A percentile compares a stretch with the other conserved stretches of the same genome.
Evolutionary conservation across 2,888 invertebrate species (phyloP).

Genomic region (Lepidochrysops patricia): DNA sequence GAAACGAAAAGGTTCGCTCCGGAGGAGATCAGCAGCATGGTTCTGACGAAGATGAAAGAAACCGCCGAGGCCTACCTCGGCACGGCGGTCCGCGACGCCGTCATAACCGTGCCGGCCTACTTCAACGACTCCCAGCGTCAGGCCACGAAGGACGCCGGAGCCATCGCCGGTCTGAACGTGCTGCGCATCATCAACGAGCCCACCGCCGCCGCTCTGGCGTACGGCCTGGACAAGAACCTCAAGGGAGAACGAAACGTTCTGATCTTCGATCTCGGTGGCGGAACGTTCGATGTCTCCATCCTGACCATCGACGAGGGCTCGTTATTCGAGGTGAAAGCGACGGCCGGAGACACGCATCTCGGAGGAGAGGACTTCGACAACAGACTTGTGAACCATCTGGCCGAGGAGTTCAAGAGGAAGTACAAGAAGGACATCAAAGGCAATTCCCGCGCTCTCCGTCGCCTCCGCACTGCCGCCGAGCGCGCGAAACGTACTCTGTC

Average conservation of each 20-base stretch:
- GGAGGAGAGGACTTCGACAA: conserved; percentile 84
- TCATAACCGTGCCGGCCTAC: conserved; percentile 88
- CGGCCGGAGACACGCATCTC: conserved; percentile 88
- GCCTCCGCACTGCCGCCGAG: conserved; percentile 84
- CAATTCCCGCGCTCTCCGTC: conserved; percentile 79
- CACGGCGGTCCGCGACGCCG: conserved; percentile 79
- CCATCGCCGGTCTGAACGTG: conserved; percentile 84
- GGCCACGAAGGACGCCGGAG: conserved; percentile 89
- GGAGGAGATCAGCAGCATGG: conserved; percentile 83
- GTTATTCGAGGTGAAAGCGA: conserved; percentile 85
- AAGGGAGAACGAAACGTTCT: conserved; percentile 77
- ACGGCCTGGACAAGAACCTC: conserved; percentile 81
- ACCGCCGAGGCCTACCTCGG: conserved; percentile 84
- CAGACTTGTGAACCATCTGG: conserved; percentile 77
- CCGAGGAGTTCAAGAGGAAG: conserved; percentile 82
- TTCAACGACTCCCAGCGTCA: conserved; percentile 83
- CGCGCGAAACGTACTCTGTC: conserved; percentile 85
- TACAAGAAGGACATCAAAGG: conserved; percentile 78
- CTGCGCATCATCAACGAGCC: conserved; percentile 89
- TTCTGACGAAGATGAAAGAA: conserved; percentile 72
- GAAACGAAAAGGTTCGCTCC: conserved; percentile 78
- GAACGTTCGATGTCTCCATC: conserved; percentile 88
- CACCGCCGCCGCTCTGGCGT: conserved; percentile 82
- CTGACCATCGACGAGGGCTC: conserved; percentile 87
- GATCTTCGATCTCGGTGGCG: conserved; percentile 78